Evolutionary conservation across 2,797 vertebrate species (phyloP).

Genomic region (Pseudomugil gertrudae): DNA sequence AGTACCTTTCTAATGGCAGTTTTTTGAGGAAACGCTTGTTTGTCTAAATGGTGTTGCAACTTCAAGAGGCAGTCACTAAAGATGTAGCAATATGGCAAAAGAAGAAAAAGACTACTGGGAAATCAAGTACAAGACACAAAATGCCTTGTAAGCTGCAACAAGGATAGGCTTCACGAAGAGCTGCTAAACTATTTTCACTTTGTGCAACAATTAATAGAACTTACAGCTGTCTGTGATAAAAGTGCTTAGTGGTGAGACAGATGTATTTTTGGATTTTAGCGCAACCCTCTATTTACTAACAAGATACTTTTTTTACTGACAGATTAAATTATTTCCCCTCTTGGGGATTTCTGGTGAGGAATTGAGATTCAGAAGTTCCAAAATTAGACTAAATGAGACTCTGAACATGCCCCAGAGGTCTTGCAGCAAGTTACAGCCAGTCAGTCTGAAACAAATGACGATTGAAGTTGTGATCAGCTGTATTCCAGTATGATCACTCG

Average conservation of each 20-base stretch:
- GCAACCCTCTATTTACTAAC: background rate
- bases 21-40: too few relatives aligned
- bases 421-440: background rate
- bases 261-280: background rate
- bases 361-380: constrained; percentile 39
- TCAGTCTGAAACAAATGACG: constrained; percentile 25
- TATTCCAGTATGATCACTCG: background rate
- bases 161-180: background rate
- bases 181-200: background rate
- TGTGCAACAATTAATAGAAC: background rate
- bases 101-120: background rate
- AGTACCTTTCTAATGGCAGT: too few relatives aligned
- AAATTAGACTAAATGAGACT: constrained; percentile 53
- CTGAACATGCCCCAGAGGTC: constrained; percentile 30
- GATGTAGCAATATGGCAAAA: background rate
- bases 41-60: background rate
- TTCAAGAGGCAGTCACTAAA: background rate
- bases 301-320: constrained; percentile 12
- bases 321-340: constrained; percentile 27
- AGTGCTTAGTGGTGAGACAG: background rate
- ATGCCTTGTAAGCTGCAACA: background rate
- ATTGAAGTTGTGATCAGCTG: constrained; percentile 18
- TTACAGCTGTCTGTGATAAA: background rate
- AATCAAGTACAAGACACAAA: background rate
- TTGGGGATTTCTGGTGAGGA: constrained; percentile 39